Conservation (phyloP, 2,888 invertebrate genomes). For the Conchocele bisecta region DNA sequence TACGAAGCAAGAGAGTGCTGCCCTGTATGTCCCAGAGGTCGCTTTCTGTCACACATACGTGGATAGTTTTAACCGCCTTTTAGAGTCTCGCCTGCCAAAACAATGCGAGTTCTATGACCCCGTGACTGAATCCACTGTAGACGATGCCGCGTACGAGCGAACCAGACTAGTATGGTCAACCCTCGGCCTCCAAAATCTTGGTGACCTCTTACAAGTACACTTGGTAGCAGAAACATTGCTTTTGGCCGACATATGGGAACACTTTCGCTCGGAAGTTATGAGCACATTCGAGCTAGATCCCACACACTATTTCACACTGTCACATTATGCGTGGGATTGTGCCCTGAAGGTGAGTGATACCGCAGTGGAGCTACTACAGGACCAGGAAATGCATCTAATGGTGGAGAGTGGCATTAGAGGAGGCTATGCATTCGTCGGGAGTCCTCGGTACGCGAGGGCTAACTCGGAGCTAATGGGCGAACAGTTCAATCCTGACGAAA, state of each 20-base stretch:
- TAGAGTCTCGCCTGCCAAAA: too few relatives aligned
- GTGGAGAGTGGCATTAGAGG: conserved; percentile 6
- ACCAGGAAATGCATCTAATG: conserved; percentile 15
- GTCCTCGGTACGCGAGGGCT: background rate
- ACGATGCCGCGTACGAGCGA: too few relatives aligned
- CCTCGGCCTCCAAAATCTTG: too few relatives aligned
- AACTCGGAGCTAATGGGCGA: background rate
- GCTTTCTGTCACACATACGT: too few relatives aligned
- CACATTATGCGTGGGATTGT: conserved; percentile 7
- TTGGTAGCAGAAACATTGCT: too few relatives aligned
- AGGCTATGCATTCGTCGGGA: background rate
- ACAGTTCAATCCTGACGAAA: background rate
- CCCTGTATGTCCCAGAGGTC: too few relatives aligned
- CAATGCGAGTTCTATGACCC: too few relatives aligned
- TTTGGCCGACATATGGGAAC: background rate
- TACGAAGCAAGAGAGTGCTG: too few relatives aligned
- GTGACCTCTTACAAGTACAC: too few relatives aligned
- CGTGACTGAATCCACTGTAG: too few relatives aligned
- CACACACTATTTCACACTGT: background rate
- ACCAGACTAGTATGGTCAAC: too few relatives aligned
- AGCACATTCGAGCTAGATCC: conserved; percentile 6
- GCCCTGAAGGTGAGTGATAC: background rate
- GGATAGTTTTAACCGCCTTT: too few relatives aligned
- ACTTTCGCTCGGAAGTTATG: background rate
- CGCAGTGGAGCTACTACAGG: background rate